phyloP scores from a whole-genome alignment of 1,140 invertebrate genomes.

The Mercenaria mercenaria region DNA sequence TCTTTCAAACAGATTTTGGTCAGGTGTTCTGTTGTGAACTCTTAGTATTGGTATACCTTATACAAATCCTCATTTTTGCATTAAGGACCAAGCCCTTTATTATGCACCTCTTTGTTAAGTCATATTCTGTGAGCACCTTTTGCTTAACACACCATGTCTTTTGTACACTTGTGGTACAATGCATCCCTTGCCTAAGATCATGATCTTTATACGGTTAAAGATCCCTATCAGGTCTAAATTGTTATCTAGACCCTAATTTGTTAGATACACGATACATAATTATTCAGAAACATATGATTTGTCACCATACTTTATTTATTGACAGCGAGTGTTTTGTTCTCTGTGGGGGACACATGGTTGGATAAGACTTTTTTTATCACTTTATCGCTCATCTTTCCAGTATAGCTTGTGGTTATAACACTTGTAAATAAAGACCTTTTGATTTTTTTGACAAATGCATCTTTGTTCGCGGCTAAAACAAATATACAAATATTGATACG shows the following conservation, averaged over 20 bases:
- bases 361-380: not conserved
- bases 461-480: constrained; percentile 2
- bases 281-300: constrained; percentile 10
- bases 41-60: not conserved
- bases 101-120: no score
- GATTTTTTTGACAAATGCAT: not conserved
- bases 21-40: constrained; percentile 23
- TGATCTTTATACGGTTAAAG: not conserved
- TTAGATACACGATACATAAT: not conserved
- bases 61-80: no score
- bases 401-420: not conserved
- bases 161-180: not conserved
- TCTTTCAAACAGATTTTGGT: not conserved
- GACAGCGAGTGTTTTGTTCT: constrained; percentile 15
- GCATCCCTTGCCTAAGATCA: constrained; percentile 5
- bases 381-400: constrained; percentile 2
- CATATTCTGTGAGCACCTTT: no score
- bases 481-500: constrained; percentile 35
- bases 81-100: no score
- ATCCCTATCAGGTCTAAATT: not conserved
- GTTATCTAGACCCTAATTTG: not conserved
- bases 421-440: constrained; percentile 17
- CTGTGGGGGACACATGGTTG: not conserved
- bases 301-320: constrained; percentile 8
- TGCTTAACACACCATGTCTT: not conserved